These are phyloP conservation scores for Darevskia nairensis DNA, from an alignment of 2,797 vertebrate genomes.

Conservation along the genomic window DNA sequence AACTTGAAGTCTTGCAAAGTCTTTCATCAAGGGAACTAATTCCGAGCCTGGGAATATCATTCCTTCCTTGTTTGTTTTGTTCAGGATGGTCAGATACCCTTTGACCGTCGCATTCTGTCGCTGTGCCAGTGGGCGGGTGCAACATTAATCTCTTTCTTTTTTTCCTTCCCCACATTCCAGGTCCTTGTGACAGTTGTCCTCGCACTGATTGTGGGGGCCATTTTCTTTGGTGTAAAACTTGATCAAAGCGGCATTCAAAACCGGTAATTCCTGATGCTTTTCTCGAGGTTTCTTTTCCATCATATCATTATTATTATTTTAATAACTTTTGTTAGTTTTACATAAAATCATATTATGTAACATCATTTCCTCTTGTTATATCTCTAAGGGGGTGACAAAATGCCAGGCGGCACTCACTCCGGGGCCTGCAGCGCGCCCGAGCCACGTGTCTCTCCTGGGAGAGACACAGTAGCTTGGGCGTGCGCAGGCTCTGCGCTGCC, in stretches of 20 bases:
- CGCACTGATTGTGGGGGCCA: constrained; percentile 73
- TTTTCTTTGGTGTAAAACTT: constrained; percentile 71
- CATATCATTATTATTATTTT: no score
- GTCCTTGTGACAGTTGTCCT: constrained; percentile 64
- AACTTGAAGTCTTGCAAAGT: background rate
- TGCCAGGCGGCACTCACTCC: no score
- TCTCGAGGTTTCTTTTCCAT: background rate
- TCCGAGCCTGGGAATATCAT: background rate
- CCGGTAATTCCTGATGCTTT: constrained; percentile 59
- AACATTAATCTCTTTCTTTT: background rate
- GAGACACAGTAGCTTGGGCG: no score
- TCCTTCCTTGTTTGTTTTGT: background rate
- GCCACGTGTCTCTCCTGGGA: no score
- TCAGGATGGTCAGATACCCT: background rate
- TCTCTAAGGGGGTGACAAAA: no score
- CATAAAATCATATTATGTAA: no score
- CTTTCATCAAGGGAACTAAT: background rate
- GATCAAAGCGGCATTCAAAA: constrained; percentile 75
- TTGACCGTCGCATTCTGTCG: no score
- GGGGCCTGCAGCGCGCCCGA: no score
- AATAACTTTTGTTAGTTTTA: no score
- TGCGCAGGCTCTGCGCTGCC: fast-evolving
- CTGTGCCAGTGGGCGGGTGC: background rate
- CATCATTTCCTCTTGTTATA: no score
- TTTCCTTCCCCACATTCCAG: constrained; percentile 43